Evolutionary conservation across 2,113 vertebrate genomes (phyloP), one percentile per base, ranked within the genome.

Genomic region (Nesoenas mayeri): DNA sequence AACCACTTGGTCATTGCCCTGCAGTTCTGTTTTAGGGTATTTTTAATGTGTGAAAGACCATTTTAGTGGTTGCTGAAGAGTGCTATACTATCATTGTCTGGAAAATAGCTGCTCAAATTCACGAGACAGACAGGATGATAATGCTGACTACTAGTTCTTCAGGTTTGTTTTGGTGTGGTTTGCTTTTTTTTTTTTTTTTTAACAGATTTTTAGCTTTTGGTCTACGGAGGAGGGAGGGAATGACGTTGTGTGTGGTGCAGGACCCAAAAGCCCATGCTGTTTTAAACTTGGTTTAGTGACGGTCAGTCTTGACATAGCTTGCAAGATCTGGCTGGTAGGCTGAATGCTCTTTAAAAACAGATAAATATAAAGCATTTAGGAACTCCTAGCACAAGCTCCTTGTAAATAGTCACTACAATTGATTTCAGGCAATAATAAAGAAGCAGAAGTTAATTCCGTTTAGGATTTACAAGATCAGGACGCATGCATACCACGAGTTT

Each of bases 391-490:
- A 73, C 91, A 88, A 91, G 19, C 16, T 62, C 29, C 51, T 64
- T 80, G 38, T 72, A 89, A 84, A 91, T 24, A 78, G 69, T 62
- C 81, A 32, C 85, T 69, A 67, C 29, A 47, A 15, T 75, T 20
- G 10, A 70, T 87, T 95, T 94, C 73, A 60, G 58, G 26, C 29
- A 56, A 72, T 50, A 91, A 82, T 57, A 75, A 80, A 66, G 78
- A 80, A 48, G n/a, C 48, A 20, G 34, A 91, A 81, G 48, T 91
- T 89, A 94, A 94, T 81, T 92, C 75, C 69, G 36, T 53, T 84
- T 18, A 75, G 75, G 32, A 47, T 91, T 78, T 84, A 71, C 42
- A 66, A 66, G 51, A 53, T 89, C 84, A 89, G 72, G 58, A 79
- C 71, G 40, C 18, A 44, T 21, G 10, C 9, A 5, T 79, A 42